phyloP scores from a whole-genome alignment of 2,113 vertebrate species.

The Planiliza haematocheilus region DNA sequence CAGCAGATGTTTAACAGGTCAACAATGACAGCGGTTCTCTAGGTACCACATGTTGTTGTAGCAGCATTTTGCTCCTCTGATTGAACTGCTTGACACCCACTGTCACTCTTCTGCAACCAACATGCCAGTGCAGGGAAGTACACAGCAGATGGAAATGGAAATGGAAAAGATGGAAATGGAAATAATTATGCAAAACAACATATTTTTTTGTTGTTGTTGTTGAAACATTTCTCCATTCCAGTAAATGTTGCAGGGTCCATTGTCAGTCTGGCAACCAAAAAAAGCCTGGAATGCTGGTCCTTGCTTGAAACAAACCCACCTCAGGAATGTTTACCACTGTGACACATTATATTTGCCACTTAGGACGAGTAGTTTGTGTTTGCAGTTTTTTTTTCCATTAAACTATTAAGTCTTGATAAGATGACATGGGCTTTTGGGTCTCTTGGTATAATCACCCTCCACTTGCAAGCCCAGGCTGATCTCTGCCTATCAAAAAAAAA shows the following conservation, averaged over 20 bases:
- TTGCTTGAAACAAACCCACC: conserved; percentile 45
- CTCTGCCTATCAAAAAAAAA: too few species aligned
- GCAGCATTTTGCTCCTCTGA: conserved; percentile 44
- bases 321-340: conserved; percentile 53
- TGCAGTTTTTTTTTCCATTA: conserved; percentile 41
- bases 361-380: conserved; percentile 35
- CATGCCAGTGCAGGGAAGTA: conserved; percentile 28
- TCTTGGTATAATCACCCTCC: conserved; percentile 20
- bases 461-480: conserved; percentile 37
- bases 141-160: conserved; percentile 39
- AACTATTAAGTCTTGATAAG: conserved; percentile 57
- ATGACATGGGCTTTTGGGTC: conserved; percentile 42
- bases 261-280: conserved; percentile 48
- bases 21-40: conserved; percentile 24
- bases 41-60: conserved; percentile 23
- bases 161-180: conserved; percentile 26
- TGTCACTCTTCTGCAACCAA: conserved; percentile 40
- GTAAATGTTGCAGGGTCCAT: conserved; percentile 39
- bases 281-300: conserved; percentile 34
- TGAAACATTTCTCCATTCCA: conserved; percentile 33
- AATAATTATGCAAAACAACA: conserved; percentile 38
- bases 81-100: conserved; percentile 46
- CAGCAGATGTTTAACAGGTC: conserved; percentile 61
- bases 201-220: not conserved
- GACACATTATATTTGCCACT: conserved; percentile 58